Percentiles rank a stretch among this genome's conserved stretches.
Conservation (phyloP, 2,113 vertebrate species). For the Daubentonia madagascariensis region DNA sequence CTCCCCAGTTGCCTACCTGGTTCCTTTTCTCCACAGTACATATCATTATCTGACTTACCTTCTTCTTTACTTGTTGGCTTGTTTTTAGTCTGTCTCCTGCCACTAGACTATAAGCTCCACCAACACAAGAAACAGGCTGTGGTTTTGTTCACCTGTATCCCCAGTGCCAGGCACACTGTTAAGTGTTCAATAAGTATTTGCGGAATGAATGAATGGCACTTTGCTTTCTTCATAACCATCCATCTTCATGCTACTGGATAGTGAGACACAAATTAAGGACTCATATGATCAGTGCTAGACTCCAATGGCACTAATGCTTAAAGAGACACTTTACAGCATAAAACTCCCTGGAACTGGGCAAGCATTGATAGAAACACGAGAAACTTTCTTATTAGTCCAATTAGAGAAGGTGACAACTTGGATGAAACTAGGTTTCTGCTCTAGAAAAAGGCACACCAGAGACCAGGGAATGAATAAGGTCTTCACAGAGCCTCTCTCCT, state of each 20-base stretch:
- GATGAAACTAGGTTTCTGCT: neutral
- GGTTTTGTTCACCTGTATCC: neutral
- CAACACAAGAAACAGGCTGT: neutral
- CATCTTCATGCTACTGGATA: neutral
- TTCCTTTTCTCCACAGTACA: neutral
- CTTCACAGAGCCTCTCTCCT: neutral
- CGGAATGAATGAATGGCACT: neutral
- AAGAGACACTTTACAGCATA: neutral
- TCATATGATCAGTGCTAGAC: neutral
- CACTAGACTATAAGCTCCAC: neutral
- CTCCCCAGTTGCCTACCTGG: neutral
- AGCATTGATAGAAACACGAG: neutral
- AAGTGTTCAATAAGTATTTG: neutral
- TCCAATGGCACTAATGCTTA: neutral
- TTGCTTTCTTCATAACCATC: neutral
- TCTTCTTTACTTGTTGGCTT: neutral
- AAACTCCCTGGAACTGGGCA: neutral
- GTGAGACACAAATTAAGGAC: neutral
- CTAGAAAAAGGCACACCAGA: neutral
- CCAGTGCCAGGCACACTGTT: neutral
- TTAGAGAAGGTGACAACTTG: neutral
- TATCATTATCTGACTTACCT: neutral
- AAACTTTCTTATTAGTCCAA: neutral
- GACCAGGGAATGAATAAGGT: neutral
- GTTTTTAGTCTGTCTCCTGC: neutral